Base-by-base conservation (phyloP, 2,797 vertebrate genomes). In the Eleutherodactylus coqui region DNA sequence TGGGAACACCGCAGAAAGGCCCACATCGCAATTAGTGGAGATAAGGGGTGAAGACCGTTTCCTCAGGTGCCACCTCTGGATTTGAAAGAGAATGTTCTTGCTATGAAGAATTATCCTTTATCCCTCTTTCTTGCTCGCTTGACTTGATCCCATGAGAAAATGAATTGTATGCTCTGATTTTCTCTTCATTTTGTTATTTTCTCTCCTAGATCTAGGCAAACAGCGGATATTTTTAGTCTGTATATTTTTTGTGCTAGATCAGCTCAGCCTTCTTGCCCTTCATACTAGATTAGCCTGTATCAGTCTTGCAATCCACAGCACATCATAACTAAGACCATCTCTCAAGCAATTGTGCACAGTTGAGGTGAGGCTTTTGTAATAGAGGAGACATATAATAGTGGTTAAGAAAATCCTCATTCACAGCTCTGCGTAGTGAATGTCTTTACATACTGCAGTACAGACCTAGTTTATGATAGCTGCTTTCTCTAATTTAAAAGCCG, bases 401-500 rank as follows among this genome's bases (percentile, higher is more conserved):
- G 88, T 88, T 90, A 45, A 87, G 89, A 84, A 91, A 91, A 92
- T 86, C 78, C 88, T 86, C 88, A 27, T 49, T 73, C 88, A 87
- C 91, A 89, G 88, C 43, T 76, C 87, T 13, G 79, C 79, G 88
- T 90, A 88, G 86, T 83, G 88, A 89, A 89, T 0, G 0, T 88
- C 90, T 69, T 91, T 87, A 88, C 89, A 91, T 87, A 89, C 87
- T 89, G 89, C 90, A 88, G 87, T 90, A 88, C 60, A 88, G 90
- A 90, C 91, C 87, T 90, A 90, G 67, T 87, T 87, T 87, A 87
- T 84, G 92, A 92, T 92, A 91, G 91, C 91, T 88, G 82, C 82
- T 87, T 88, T 1, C 32, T 87, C 90, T 92, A 93, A 92, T 93
- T 93, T 94, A 92, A 94, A 94, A 92, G 87, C 89, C 85, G 91